These are phyloP conservation scores for Cottus gobio DNA, from an alignment of 2,113 vertebrate species.

Conservation along the genomic window DNA sequence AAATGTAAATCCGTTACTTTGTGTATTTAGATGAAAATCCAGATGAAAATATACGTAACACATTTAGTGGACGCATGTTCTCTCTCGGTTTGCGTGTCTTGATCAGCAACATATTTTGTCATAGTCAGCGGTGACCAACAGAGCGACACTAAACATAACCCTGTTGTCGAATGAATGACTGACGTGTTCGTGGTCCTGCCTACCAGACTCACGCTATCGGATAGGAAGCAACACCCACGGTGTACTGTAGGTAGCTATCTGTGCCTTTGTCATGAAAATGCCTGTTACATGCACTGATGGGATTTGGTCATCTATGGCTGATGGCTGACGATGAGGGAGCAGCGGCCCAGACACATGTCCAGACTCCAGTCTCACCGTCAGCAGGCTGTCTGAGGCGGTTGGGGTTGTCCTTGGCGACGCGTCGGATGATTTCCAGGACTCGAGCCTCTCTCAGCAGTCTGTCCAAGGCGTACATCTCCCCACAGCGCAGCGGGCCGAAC, in stretches of 20 bases:
- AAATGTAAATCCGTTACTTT: not conserved
- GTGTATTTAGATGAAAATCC: not conserved
- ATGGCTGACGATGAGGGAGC: not conserved
- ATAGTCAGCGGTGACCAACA: not conserved
- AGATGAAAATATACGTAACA: not conserved
- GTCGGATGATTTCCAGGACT: slow-evolving; percentile 87
- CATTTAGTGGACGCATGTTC: not conserved
- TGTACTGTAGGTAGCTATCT: not conserved
- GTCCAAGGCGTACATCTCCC: slow-evolving; percentile 95
- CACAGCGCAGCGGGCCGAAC: slow-evolving; percentile 94
- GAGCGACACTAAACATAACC: not conserved
- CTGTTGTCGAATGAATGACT: not conserved
- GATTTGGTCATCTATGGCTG: too few species aligned
- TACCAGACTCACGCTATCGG: not conserved
- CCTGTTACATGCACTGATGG: too few species aligned
- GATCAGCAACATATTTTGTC: not conserved
- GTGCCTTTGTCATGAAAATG: not conserved
- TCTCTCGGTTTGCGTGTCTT: not conserved
- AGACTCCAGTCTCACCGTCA: slow-evolving; percentile 82
- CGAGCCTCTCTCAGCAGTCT: slow-evolving; percentile 88
- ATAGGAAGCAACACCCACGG: not conserved
- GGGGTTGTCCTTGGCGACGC: slow-evolving; percentile 79
- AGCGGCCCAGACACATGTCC: not conserved
- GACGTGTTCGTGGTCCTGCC: not conserved
- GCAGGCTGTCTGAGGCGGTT: slow-evolving; percentile 72